A percentile compares a stretch with the other conserved stretches of the same genome.
Evolutionary conservation across 1,140 invertebrate species (phyloP).

Genomic region (Thaumatotibia leucotreta): DNA sequence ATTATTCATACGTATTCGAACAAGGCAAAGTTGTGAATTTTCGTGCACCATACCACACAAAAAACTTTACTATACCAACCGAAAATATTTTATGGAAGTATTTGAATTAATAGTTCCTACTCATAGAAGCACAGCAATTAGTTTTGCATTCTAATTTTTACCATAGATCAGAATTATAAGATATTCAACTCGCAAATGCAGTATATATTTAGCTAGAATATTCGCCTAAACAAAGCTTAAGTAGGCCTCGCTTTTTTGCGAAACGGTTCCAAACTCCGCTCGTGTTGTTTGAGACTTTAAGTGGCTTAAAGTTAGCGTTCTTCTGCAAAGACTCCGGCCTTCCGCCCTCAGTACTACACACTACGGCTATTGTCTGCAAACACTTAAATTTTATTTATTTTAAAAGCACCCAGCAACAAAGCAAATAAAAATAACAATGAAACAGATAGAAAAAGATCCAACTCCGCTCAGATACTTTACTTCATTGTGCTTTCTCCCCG

Average conservation of each 20-base stretch:
- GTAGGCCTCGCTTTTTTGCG: constrained; percentile 24
- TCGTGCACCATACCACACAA: no score
- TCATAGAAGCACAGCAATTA: no score
- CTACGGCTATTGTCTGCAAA: constrained; percentile 3
- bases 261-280: constrained; percentile 44
- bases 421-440: constrained; percentile 6
- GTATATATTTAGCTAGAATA: no score
- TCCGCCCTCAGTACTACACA: background rate
- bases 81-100: no score
- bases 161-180: no score
- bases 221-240: background rate
- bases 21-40: no score
- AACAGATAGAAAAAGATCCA: background rate
- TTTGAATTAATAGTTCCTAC: no score
- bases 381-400: constrained; percentile 9
- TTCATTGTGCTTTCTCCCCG: background rate
- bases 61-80: no score
- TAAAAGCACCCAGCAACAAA: constrained; percentile 11
- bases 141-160: no score
- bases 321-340: constrained; percentile 27
- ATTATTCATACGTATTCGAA: no score
- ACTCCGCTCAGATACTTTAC: background rate
- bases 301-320: constrained; percentile 42
- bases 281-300: constrained; percentile 42
- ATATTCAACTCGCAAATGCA: no score